These are phyloP conservation scores for Ephestia elutella DNA, from an alignment of 1,140 invertebrate genomes.

Conservation along the genomic window DNA sequence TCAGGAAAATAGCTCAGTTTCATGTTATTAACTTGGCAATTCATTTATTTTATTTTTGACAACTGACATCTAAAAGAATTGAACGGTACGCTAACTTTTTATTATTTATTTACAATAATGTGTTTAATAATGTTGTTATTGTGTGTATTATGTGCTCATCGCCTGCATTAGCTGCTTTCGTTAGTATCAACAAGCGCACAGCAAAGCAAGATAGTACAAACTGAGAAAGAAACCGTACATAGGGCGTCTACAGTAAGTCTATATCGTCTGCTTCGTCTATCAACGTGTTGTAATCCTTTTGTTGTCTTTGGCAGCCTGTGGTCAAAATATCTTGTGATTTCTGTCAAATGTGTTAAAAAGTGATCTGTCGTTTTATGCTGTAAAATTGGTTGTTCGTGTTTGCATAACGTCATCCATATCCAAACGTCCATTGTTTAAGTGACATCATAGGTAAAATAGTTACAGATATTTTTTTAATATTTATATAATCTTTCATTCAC, in stretches of 20 bases:
- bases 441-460: too few relatives aligned
- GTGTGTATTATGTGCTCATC: conserved; percentile 29
- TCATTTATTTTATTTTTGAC: neutral
- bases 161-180: conserved; percentile 54
- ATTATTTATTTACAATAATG: conserved; percentile 2
- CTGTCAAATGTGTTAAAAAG: neutral
- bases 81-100: conserved; percentile 9
- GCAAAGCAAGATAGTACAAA: conserved; percentile 31
- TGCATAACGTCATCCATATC: too few relatives aligned
- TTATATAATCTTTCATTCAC: too few relatives aligned
- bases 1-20: neutral
- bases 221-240: conserved; percentile 19
- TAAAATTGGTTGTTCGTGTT: neutral
- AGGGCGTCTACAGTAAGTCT: conserved; percentile 52
- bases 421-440: too few relatives aligned
- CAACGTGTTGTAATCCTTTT: conserved; percentile 9
- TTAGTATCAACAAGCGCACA: conserved; percentile 49
- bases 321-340: neutral
- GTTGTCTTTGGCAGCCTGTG: neutral
- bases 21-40: neutral
- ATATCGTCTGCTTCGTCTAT: conserved; percentile 11
- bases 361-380: neutral
- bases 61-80: conserved; percentile 1
- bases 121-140: conserved; percentile 25
- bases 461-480: too few relatives aligned